These are phyloP conservation scores for Cyprinella venusta DNA, from an alignment of 2,797 vertebrate genomes.

Conservation along the genomic window DNA sequence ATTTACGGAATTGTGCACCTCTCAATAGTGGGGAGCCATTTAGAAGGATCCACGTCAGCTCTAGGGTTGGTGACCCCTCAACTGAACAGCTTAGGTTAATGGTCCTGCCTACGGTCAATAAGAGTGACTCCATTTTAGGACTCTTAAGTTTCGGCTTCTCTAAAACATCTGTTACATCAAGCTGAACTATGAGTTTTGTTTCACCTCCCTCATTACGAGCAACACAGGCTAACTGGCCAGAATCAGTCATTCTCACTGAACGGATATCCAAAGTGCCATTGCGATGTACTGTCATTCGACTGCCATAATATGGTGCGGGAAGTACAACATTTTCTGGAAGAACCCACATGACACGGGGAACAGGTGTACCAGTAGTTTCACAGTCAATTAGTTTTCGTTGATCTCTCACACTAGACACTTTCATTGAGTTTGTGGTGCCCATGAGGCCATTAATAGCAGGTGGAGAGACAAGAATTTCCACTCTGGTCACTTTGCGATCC, in stretches of 20 bases:
- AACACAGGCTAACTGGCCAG: constrained; percentile 82
- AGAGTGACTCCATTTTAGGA: constrained; percentile 74
- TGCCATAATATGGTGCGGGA: constrained; percentile 87
- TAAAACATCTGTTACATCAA: constrained; percentile 76
- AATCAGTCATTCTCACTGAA: constrained; percentile 75
- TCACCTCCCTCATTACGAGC: constrained; percentile 91
- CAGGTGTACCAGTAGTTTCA: constrained; percentile 81
- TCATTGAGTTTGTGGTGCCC: constrained; percentile 68
- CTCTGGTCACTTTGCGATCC: constrained; percentile 76
- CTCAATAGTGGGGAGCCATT: constrained; percentile 78
- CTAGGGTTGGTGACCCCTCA: constrained; percentile 70
- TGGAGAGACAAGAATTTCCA: constrained; percentile 81
- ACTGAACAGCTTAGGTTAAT: constrained; percentile 89
- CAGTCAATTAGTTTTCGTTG: constrained; percentile 82
- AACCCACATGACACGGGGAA: constrained; percentile 85
- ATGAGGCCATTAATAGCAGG: constrained; percentile 82
- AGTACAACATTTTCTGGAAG: constrained; percentile 88
- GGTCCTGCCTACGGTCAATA: constrained; percentile 78
- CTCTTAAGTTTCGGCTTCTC: constrained; percentile 74
- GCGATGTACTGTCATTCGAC: constrained; percentile 82
- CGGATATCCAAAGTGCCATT: constrained; percentile 91
- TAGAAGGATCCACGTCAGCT: constrained; percentile 86
- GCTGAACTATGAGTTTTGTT: constrained; percentile 79
- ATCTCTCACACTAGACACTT: constrained; percentile 75
- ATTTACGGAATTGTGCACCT: constrained; percentile 75